Conservation (phyloP, 1,140 invertebrate species). For the Trypoxylus dichotomus region DNA sequence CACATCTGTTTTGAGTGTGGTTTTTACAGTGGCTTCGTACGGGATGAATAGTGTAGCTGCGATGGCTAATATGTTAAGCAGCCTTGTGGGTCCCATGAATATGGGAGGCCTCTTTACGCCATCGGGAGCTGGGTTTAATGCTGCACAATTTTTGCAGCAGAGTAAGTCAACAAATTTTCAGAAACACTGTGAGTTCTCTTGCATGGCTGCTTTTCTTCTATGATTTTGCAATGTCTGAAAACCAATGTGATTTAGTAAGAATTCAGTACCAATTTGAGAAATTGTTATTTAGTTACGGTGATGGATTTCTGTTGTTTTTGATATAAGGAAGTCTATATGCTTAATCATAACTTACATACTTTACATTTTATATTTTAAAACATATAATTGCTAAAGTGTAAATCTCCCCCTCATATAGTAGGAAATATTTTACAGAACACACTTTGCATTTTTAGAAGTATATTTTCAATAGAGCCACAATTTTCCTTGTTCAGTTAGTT, state of each 20-base stretch:
- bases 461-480: no score
- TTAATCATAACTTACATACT: no score
- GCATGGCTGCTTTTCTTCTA: constrained; percentile 13
- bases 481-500: no score
- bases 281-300: no score
- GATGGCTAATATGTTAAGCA: constrained; percentile 52
- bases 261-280: background rate
- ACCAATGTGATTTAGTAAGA: background rate
- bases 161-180: constrained; percentile 59
- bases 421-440: no score
- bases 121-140: constrained; percentile 59
- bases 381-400: no score
- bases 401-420: no score
- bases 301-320: no score
- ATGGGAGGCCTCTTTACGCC: constrained; percentile 46
- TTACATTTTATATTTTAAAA: no score
- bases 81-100: constrained; percentile 45
- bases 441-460: no score
- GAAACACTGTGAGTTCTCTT: constrained; percentile 24
- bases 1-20: constrained; percentile 17
- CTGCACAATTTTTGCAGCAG: constrained; percentile 75
- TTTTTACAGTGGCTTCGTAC: constrained; percentile 44
- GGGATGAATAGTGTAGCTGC: constrained; percentile 51
- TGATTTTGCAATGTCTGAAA: background rate
- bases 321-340: no score